Conservation (phyloP, 2,113 vertebrate genomes). For the Cyprinus carpio region DNA sequence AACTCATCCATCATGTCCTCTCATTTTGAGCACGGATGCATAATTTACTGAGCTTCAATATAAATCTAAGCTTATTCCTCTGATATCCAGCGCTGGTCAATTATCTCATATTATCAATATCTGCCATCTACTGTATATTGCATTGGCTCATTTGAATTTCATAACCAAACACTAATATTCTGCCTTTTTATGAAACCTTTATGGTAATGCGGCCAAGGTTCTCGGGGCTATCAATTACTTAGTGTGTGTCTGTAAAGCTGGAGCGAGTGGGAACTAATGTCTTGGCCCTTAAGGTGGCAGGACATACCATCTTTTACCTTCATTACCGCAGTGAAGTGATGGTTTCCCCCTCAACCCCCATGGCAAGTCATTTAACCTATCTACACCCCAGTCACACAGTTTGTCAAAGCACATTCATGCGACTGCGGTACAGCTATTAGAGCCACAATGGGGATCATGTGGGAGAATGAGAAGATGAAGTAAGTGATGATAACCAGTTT, state of each 20-base stretch:
- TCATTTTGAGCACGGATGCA: slow-evolving; percentile 57
- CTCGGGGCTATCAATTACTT: slow-evolving; percentile 65
- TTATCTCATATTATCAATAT: slow-evolving; percentile 70
- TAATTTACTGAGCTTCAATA: slow-evolving; percentile 58
- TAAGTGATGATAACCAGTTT: slow-evolving; percentile 38
- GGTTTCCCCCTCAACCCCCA: slow-evolving; percentile 72
- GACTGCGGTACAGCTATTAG: slow-evolving; percentile 38
- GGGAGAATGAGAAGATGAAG: slow-evolving; percentile 55
- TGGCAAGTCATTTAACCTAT: slow-evolving; percentile 76
- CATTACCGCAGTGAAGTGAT: slow-evolving; percentile 70
- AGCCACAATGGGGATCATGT: slow-evolving; percentile 60
- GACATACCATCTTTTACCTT: slow-evolving; percentile 70
- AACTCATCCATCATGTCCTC: slow-evolving; percentile 59
- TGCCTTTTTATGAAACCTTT: slow-evolving; percentile 63
- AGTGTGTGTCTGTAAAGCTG: slow-evolving; percentile 59
- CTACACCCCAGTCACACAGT: slow-evolving; percentile 57
- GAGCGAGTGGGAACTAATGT: slow-evolving; percentile 68
- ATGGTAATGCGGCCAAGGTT: slow-evolving; percentile 67
- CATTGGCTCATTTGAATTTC: slow-evolving; percentile 71
- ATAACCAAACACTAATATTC: slow-evolving; percentile 73
- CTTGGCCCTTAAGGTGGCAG: slow-evolving; percentile 66
- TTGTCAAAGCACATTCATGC: slow-evolving; percentile 65
- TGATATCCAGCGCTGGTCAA: slow-evolving; percentile 57
- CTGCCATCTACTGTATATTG: slow-evolving; percentile 53
- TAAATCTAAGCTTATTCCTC: slow-evolving; percentile 55